These are phyloP conservation scores for Lithophane ornitopus DNA, from an alignment of 2,888 invertebrate genomes.

Conservation along the genomic window DNA sequence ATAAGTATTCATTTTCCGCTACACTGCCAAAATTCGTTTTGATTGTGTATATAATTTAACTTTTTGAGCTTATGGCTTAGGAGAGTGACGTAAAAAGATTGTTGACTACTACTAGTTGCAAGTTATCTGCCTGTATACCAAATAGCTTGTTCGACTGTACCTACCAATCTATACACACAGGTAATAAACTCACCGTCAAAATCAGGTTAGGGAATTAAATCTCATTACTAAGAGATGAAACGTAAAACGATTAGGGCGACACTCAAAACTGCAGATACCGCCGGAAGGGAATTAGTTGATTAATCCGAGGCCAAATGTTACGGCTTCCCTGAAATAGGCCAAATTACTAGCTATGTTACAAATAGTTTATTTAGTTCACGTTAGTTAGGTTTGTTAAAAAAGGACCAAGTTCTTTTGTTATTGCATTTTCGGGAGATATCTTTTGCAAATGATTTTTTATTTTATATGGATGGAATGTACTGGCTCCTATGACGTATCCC, in stretches of 20 bases:
- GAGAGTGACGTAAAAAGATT: too few species aligned
- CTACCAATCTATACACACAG: background rate
- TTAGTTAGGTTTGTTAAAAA: background rate
- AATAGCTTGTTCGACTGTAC: too few species aligned
- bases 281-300: slow-evolving; percentile 69
- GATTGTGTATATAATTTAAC: too few species aligned
- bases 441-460: too few species aligned
- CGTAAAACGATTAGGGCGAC: slow-evolving; percentile 59
- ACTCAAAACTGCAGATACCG: slow-evolving; percentile 59
- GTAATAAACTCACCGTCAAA: slow-evolving; percentile 23
- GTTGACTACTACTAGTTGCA: too few species aligned
- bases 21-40: too few species aligned
- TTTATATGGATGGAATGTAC: too few species aligned
- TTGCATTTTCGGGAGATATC: background rate
- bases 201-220: slow-evolving; percentile 52
- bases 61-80: too few species aligned
- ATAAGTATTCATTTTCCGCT: too few species aligned
- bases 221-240: slow-evolving; percentile 62
- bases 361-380: slow-evolving; percentile 18
- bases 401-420: background rate
- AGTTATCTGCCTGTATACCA: too few species aligned
- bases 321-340: slow-evolving; percentile 73
- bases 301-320: slow-evolving; percentile 71
- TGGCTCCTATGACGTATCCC: too few species aligned
- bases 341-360: slow-evolving; percentile 50